phyloP scores from a whole-genome alignment of 2,113 vertebrate species.

The Dicentrarchus labrax region DNA sequence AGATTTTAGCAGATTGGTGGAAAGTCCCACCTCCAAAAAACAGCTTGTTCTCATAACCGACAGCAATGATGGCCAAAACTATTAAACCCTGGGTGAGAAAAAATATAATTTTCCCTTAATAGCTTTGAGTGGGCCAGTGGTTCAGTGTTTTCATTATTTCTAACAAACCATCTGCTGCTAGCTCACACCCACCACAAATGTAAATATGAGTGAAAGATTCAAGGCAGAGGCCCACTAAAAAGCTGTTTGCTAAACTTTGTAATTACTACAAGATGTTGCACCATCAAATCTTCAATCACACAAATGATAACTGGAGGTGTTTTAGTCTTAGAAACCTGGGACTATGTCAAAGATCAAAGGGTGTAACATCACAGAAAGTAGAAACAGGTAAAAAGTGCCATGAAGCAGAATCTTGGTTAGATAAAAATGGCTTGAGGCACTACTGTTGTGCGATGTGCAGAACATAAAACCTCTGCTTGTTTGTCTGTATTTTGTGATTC shows the following conservation, averaged over 20 bases:
- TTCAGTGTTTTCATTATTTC: conserved; percentile 57
- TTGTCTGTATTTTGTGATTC: conserved; percentile 28
- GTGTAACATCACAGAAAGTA: background rate
- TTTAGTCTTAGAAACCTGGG: conserved; percentile 18
- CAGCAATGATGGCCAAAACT: conserved; percentile 5
- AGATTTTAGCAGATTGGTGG: background rate
- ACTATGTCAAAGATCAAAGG: conserved; percentile 38
- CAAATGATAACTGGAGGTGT: conserved; percentile 38
- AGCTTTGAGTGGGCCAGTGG: conserved; percentile 56
- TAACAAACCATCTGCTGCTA: conserved; percentile 64
- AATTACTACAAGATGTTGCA: conserved; percentile 45
- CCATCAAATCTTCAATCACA: conserved; percentile 37
- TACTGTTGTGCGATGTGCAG: background rate
- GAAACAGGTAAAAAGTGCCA: conserved; percentile 37
- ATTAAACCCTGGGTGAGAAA: conserved; percentile 21
- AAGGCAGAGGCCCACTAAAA: conserved; percentile 40
- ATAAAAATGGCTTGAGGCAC: conserved; percentile 43
- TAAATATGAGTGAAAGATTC: conserved; percentile 46
- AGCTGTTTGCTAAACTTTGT: conserved; percentile 52
- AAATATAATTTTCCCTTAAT: conserved; percentile 26
- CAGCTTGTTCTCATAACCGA: conserved; percentile 9
- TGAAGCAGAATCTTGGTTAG: conserved; percentile 13
- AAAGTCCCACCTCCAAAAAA: conserved; percentile 7
- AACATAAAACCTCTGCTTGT: conserved; percentile 20
- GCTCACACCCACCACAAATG: conserved; percentile 58